Conservation (phyloP, 2,888 invertebrate genomes). For the Ceratothoa steindachneri region DNA sequence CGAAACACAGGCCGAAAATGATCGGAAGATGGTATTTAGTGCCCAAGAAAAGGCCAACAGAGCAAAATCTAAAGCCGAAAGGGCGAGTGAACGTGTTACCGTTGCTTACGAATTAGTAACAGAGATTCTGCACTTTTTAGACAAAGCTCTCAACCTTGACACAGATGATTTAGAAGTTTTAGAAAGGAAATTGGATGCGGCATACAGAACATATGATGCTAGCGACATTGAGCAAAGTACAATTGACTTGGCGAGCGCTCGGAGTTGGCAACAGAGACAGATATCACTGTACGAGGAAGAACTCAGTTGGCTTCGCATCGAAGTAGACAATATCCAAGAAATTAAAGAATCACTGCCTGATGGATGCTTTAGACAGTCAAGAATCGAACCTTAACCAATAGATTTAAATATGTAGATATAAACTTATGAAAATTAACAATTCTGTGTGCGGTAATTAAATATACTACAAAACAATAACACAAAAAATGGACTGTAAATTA, state of each 20-base stretch:
- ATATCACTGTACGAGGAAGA: conserved; percentile 76
- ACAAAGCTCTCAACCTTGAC: conserved; percentile 60
- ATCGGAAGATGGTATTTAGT: conserved; percentile 54
- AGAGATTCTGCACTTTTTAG: conserved; percentile 70
- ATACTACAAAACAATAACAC: neutral
- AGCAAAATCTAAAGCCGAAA: conserved; percentile 76
- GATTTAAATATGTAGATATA: neutral
- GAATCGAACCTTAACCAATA: conserved; percentile 39
- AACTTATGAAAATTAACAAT: neutral
- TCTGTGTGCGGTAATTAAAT: neutral
- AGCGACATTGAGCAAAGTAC: conserved; percentile 42
- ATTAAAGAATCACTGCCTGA: conserved; percentile 75
- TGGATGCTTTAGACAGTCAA: conserved; percentile 43
- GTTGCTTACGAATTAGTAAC: conserved; percentile 74
- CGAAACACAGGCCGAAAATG: conserved; percentile 29
- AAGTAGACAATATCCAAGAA: conserved; percentile 76
- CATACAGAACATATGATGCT: conserved; percentile 26
- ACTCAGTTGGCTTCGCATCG: conserved; percentile 64
- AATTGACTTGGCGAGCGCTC: conserved; percentile 25
- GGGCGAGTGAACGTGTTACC: conserved; percentile 74
- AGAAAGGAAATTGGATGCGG: conserved; percentile 56
- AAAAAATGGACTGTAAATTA: neutral
- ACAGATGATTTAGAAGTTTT: conserved; percentile 53
- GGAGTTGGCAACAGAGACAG: conserved; percentile 59
- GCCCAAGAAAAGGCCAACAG: conserved; percentile 70